Evolutionary conservation across 2,888 invertebrate genomes (phyloP).

Genomic region (Callyntrura sp.): DNA sequence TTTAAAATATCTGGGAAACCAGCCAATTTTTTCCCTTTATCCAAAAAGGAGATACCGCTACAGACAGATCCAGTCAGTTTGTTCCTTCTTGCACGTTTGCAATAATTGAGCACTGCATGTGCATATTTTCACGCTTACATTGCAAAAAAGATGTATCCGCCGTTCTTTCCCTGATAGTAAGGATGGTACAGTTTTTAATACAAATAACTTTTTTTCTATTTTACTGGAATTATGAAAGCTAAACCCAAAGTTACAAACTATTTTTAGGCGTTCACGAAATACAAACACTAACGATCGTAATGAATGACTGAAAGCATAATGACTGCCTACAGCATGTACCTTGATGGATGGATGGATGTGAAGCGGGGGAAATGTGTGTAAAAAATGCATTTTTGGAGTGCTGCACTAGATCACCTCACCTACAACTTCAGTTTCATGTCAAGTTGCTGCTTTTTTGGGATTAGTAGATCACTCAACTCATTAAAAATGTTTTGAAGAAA

Average conservation of each 20-base stretch:
- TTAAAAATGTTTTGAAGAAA: not conserved
- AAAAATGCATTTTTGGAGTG: not conserved
- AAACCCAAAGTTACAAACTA: no score
- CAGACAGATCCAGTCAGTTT: not conserved
- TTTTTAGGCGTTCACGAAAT: no score
- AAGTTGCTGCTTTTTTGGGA: conserved; percentile 9
- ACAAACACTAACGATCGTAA: no score
- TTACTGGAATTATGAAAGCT: no score
- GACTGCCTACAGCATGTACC: no score
- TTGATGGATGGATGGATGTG: no score
- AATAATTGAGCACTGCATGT: no score
- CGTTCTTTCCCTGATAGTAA: no score
- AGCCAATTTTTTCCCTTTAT: conserved; percentile 29
- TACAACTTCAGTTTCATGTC: conserved; percentile 9
- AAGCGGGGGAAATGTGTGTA: not conserved
- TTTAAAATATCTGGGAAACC: conserved; percentile 59
- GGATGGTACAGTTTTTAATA: no score
- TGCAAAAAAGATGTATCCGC: not conserved
- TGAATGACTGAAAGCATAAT: no score
- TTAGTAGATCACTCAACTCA: conserved; percentile 44
- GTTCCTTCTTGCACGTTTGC: not conserved
- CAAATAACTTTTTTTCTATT: no score
- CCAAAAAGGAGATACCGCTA: not conserved
- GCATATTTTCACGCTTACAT: not conserved
- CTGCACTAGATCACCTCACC: conserved; percentile 2